Percentiles rank a stretch among this genome's conserved stretches.
These are phyloP conservation scores for Ataeniobius toweri DNA, from an alignment of 2,797 vertebrate genomes.

Conservation along the genomic window DNA sequence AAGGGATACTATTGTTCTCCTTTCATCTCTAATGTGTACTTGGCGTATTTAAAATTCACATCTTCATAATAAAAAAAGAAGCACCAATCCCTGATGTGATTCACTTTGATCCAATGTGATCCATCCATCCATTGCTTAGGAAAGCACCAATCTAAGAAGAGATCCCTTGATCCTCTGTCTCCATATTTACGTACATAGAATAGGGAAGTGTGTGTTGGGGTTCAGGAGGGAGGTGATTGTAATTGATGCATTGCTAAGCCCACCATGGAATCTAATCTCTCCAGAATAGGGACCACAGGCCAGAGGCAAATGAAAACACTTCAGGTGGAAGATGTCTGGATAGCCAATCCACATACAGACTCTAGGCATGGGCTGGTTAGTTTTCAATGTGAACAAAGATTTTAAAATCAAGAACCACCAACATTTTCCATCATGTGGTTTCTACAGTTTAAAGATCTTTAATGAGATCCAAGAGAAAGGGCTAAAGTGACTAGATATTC, in stretches of 20 bases:
- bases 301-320: background rate
- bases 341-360: background rate
- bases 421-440: background rate
- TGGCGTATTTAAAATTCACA: constrained; percentile 51
- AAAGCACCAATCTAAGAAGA: background rate
- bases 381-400: background rate
- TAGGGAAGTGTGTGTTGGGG: background rate
- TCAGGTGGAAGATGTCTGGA: constrained; percentile 1
- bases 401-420: background rate
- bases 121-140: background rate
- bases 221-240: background rate
- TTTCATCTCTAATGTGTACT: constrained; percentile 60
- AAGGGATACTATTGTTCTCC: constrained; percentile 59
- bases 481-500: background rate
- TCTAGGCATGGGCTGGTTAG: background rate
- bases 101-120: constrained; percentile 17
- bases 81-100: constrained; percentile 20
- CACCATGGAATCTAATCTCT: background rate
- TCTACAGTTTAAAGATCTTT: background rate
- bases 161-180: background rate
- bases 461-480: background rate
- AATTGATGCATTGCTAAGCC: background rate
- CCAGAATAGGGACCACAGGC: background rate
- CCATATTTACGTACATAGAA: background rate
- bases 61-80: constrained; percentile 47